Conservation (phyloP, 1,140 invertebrate genomes). For the Glossosoma conforme region DNA sequence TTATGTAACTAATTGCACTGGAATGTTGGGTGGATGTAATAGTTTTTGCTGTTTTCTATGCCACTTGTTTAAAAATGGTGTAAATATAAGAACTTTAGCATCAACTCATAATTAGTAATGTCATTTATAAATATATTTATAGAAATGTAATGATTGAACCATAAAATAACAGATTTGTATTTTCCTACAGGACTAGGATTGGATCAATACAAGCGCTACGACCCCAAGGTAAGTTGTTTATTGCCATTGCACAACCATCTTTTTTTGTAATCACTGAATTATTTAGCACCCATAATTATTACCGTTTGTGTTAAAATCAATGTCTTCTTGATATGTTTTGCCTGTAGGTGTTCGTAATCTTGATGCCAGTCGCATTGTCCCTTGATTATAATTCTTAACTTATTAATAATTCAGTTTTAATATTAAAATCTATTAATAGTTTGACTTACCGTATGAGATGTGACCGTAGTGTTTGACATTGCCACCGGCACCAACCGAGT, state of each 20-base stretch:
- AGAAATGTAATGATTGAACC: too few species aligned
- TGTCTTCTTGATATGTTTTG: conserved; percentile 21
- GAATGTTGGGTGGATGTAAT: too few species aligned
- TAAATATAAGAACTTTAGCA: too few species aligned
- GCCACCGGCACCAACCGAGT: conserved; percentile 16
- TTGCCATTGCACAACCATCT: background rate
- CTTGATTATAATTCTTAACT: conserved; percentile 4
- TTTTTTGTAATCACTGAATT: conserved; percentile 10
- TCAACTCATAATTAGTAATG: too few species aligned
- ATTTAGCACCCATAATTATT: conserved; percentile 8
- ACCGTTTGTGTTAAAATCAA: background rate
- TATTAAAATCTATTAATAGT: conserved; percentile 3
- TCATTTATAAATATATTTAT: too few species aligned
- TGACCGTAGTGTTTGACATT: conserved; percentile 9
- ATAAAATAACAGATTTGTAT: too few species aligned
- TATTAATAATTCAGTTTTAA: conserved; percentile 4
- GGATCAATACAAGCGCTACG: conserved; percentile 92
- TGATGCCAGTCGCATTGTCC: conserved; percentile 24
- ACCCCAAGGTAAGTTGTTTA: conserved; percentile 79
- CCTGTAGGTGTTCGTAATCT: conserved; percentile 22
- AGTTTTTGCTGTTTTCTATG: too few species aligned
- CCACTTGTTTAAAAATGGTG: too few species aligned
- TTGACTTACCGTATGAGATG: conserved; percentile 5
- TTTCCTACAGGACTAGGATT: conserved; percentile 78
- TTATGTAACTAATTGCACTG: too few species aligned